Conservation (phyloP, 2,888 invertebrate genomes). For the Lasioglossum villosulum region DNA sequence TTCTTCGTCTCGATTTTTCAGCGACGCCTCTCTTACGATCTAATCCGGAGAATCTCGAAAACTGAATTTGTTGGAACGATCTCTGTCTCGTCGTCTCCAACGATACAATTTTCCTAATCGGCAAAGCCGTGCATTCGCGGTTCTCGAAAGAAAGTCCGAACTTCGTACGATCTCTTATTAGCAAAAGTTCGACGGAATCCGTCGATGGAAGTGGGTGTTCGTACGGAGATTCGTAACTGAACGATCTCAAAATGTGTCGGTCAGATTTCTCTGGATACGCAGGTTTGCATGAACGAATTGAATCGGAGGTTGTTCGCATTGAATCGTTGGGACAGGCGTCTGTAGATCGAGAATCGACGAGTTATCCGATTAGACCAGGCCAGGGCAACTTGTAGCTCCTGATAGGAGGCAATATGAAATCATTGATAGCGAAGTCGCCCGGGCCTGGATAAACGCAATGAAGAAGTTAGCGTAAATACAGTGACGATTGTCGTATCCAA, state of each 20-base stretch:
- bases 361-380: no score
- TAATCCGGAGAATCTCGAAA: constrained; percentile 36
- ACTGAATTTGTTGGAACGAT: constrained; percentile 27
- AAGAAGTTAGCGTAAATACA: no score
- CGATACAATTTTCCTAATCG: not conserved
- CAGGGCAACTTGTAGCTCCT: no score
- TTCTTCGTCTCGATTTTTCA: constrained; percentile 13
- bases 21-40: constrained; percentile 20
- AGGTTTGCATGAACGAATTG: no score
- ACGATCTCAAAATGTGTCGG: not conserved
- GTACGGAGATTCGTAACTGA: not conserved
- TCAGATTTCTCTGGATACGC: no score
- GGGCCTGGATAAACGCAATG: no score
- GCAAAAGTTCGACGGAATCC: not conserved
- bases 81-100: not conserved
- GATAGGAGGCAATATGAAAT: no score
- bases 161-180: not conserved
- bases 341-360: not conserved
- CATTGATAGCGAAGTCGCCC: no score
- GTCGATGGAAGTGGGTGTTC: not conserved
- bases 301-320: not conserved
- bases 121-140: no score
- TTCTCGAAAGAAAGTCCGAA: not conserved
- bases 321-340: not conserved
- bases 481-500: no score